These are phyloP conservation scores for Hippocampus kuda DNA, from an alignment of 2,797 vertebrate genomes.

Conservation along the genomic window DNA sequence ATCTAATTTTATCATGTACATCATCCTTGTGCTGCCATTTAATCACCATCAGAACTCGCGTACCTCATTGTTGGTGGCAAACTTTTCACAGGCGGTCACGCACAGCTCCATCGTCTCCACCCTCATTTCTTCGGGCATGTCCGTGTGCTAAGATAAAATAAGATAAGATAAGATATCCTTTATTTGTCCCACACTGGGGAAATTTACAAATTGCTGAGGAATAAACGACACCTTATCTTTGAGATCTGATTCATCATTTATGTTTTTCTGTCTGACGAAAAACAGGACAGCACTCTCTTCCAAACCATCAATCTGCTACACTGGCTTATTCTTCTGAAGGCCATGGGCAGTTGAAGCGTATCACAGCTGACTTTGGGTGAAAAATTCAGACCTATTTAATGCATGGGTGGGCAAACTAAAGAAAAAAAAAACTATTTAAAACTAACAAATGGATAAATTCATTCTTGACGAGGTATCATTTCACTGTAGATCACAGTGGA, in stretches of 20 bases:
- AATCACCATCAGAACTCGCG: not conserved
- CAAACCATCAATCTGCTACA: not conserved
- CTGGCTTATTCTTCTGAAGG: not conserved
- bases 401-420: no score
- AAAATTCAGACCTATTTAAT: not conserved
- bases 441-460: no score
- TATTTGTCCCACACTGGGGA: no score
- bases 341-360: not conserved
- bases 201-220: no score
- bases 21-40: not conserved
- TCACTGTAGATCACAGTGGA: no score
- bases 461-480: no score
- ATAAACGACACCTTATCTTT: slow-evolving; percentile 8
- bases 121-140: slow-evolving; percentile 97
- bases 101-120: slow-evolving; percentile 91
- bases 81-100: slow-evolving; percentile 91
- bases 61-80: slow-evolving; percentile 94
- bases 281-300: not conserved
- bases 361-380: not conserved
- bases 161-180: no score
- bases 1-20: no score
- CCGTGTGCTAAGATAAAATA: no score
- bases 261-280: not conserved
- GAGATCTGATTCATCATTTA: not conserved
- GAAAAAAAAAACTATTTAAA: no score